These are phyloP conservation scores for Calephelis virginiensis DNA, from an alignment of 1,140 invertebrate genomes.

Conservation along the genomic window DNA sequence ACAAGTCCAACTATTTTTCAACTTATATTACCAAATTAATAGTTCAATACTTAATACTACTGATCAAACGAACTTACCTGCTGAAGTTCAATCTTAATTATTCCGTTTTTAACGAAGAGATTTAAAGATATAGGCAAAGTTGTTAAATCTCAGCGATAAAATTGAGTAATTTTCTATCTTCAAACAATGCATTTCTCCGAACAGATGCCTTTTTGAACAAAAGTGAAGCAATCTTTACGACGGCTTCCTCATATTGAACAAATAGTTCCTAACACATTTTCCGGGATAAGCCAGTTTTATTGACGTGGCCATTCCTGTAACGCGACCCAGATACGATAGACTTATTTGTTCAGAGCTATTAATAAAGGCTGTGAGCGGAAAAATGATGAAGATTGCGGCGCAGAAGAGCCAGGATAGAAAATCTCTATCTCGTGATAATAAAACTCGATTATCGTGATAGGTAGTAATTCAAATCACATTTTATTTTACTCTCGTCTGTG, in stretches of 20 bases:
- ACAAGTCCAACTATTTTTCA: too few species aligned
- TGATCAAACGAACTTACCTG: too few species aligned
- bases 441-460: background rate
- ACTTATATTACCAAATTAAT: too few species aligned
- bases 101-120: too few species aligned
- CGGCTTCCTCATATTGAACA: conserved; percentile 10
- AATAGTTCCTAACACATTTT: conserved; percentile 9
- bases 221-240: background rate
- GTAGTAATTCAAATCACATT: background rate
- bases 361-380: conserved; percentile 31
- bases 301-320: conserved; percentile 30
- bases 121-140: too few species aligned
- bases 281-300: conserved; percentile 12
- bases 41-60: too few species aligned
- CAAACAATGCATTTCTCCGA: conserved; percentile 13
- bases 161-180: conserved; percentile 18
- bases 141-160: too few species aligned
- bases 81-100: too few species aligned
- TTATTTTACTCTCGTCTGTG: background rate
- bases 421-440: background rate
- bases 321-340: conserved; percentile 27
- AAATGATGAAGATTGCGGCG: conserved; percentile 16
- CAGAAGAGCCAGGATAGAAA: background rate
- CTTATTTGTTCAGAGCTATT: conserved; percentile 29
- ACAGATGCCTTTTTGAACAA: conserved; percentile 13